phyloP scores from a whole-genome alignment of 1,140 invertebrate genomes.

The Drosophila ficusphila region DNA sequence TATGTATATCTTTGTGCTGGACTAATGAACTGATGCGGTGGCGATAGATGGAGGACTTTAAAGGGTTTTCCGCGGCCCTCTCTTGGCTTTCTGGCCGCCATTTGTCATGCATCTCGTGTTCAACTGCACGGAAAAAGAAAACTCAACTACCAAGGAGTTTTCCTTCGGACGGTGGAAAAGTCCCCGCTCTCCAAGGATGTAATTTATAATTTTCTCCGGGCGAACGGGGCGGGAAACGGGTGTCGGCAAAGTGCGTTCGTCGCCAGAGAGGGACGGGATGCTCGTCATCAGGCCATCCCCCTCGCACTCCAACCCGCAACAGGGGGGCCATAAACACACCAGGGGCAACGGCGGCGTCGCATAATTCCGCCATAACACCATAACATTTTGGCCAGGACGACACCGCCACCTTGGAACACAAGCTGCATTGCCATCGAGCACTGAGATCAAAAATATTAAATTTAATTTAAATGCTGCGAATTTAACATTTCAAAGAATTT shows the following conservation, averaged over 20 bases:
- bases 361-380: constrained; percentile 76
- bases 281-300: constrained; percentile 52
- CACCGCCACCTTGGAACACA: constrained; percentile 63
- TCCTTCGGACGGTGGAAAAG: constrained; percentile 2
- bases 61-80: constrained; percentile 11
- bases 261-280: constrained; percentile 53
- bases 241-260: constrained; percentile 60
- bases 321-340: constrained; percentile 74
- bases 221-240: constrained; percentile 2
- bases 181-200: constrained; percentile 27
- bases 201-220: constrained; percentile 63
- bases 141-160: constrained; percentile 24
- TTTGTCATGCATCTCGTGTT: constrained; percentile 79
- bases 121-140: constrained; percentile 82
- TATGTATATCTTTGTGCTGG: constrained; percentile 54
- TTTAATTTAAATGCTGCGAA: neutral
- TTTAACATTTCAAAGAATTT: neutral
- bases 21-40: constrained; percentile 65
- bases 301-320: constrained; percentile 21
- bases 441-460: neutral
- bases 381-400: constrained; percentile 69
- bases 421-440: constrained; percentile 51
- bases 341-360: constrained; percentile 71
- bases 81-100: constrained; percentile 32
- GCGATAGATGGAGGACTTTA: constrained; percentile 36